Base-by-base conservation (phyloP, 2,113 vertebrate genomes). In the Tamias sibiricus region DNA sequence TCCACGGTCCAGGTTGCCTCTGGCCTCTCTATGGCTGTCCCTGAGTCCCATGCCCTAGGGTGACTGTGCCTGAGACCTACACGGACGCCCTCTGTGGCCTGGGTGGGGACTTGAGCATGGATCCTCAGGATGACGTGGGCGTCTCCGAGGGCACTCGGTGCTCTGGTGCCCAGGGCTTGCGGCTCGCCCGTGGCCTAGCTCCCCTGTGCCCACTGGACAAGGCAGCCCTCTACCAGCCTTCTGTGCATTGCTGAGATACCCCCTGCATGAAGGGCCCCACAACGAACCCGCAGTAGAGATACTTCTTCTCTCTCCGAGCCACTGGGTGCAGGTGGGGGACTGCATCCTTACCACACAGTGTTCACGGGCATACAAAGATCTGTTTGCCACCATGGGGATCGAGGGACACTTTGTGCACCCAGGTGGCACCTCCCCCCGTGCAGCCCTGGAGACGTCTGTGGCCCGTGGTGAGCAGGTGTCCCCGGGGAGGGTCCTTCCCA, bases 21-120 rank as follows among this genome's bases (percentile, higher is more conserved):
- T 19, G 68, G 77, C 47, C 88, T 94, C 82, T 95, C 72, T 28
- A 1, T 94, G 57, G 44, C 59, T 52, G 96, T 77, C 4, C 79
- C 77, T 1, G 64, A 81, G 66, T 97, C 97, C 32, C 91, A 96
- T 37, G 93, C 97, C 88, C 95, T 98, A 32, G 94, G 1, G 32
- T 98, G 90, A 98, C 96, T 4, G 98, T 96, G 35, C 98, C 98
- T 8, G 90, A 57, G 66, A 80, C 95, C 83, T 99, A 98, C 84
- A 95, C 8, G 0, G 28, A 96, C 2, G 89, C 96, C 68, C 89
- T 98, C 7, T 97, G 97, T 40, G 98, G 98, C 91, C 97, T 98
- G 30, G 98, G 98, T 37, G 98, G 98, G 28, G 96, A 99, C 26
- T 96, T 97, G 87, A 98, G 98, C 86, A 95, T 76, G 32, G 13